Evolutionary conservation across 2,797 vertebrate species (phyloP).

Genomic region (Gephyroberyx darwinii): DNA sequence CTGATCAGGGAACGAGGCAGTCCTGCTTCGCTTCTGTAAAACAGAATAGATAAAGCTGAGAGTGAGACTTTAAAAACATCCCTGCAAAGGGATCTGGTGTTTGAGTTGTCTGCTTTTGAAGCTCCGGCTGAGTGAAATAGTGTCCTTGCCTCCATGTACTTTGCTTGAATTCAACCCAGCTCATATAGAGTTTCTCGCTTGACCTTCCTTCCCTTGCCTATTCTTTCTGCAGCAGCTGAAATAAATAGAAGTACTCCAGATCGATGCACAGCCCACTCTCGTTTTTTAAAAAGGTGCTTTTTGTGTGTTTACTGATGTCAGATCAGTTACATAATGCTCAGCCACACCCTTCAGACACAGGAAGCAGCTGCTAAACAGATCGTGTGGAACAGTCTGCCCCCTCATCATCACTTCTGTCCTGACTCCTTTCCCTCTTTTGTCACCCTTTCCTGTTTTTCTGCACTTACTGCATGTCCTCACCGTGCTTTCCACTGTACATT

Average conservation of each 20-base stretch:
- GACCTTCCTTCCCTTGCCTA: background rate
- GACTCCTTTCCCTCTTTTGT: conserved; percentile 64
- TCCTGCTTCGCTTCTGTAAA: background rate
- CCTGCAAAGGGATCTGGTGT: background rate
- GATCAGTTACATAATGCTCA: conserved; percentile 43
- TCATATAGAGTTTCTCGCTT: background rate
- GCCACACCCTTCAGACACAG: conserved; percentile 54
- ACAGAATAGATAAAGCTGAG: conserved; percentile 9
- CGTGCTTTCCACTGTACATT: conserved; percentile 35
- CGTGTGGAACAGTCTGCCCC: conserved; percentile 25
- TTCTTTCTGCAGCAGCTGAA: conserved; percentile 11
- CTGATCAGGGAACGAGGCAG: background rate
- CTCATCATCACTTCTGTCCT: conserved; percentile 43
- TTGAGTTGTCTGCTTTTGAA: conserved; percentile 19
- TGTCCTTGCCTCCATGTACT: no score
- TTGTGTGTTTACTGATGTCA: conserved; percentile 33
- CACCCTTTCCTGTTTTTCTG: conserved; percentile 72
- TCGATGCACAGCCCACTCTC: background rate
- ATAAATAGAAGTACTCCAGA: conserved; percentile 5
- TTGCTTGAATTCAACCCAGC: no score
- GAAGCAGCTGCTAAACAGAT: conserved; percentile 65
- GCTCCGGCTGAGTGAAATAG: background rate
- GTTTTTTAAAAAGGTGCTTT: conserved; percentile 24
- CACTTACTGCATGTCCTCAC: conserved; percentile 26
- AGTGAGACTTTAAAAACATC: conserved; percentile 19